Conservation (phyloP, 2,888 invertebrate species). For the Ennomos erosarius region DNA sequence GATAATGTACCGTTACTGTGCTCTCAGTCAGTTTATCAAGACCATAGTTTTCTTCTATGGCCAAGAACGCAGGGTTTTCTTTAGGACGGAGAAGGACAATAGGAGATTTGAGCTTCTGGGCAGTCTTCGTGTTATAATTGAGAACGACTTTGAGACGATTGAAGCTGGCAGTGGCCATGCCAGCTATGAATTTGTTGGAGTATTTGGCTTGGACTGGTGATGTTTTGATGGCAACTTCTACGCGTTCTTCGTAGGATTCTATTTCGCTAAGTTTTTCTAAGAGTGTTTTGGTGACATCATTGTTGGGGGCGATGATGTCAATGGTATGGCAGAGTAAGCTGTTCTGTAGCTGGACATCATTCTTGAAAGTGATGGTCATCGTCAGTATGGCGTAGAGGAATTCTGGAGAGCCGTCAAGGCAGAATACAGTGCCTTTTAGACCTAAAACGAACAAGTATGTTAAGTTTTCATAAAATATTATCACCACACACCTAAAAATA, state of each 20-base stretch:
- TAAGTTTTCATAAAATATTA: background rate
- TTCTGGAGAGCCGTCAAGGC: constrained; percentile 93
- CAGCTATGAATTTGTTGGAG: constrained; percentile 59
- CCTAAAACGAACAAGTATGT: constrained; percentile 50
- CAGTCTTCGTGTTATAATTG: constrained; percentile 71
- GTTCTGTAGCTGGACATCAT: constrained; percentile 83
- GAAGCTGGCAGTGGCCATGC: constrained; percentile 61
- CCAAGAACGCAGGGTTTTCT: constrained; percentile 77
- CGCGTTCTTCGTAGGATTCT: constrained; percentile 84
- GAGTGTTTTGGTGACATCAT: constrained; percentile 64
- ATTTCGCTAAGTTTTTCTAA: constrained; percentile 78
- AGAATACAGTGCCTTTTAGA: constrained; percentile 86
- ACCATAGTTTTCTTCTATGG: constrained; percentile 87
- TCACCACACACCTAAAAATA: background rate
- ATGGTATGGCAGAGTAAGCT: constrained; percentile 84
- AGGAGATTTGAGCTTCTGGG: constrained; percentile 82
- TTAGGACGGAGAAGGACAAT: constrained; percentile 87
- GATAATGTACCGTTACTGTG: constrained; percentile 84
- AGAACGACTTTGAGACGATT: constrained; percentile 84
- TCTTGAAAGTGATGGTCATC: constrained; percentile 72
- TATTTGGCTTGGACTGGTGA: constrained; percentile 71
- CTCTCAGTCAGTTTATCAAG: constrained; percentile 85
- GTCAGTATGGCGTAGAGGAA: constrained; percentile 85
- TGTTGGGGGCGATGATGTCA: constrained; percentile 76
- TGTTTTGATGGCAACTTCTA: constrained; percentile 74